These are phyloP conservation scores for Marmota monax DNA, from an alignment of 2,113 vertebrate species.

Conservation along the genomic window DNA sequence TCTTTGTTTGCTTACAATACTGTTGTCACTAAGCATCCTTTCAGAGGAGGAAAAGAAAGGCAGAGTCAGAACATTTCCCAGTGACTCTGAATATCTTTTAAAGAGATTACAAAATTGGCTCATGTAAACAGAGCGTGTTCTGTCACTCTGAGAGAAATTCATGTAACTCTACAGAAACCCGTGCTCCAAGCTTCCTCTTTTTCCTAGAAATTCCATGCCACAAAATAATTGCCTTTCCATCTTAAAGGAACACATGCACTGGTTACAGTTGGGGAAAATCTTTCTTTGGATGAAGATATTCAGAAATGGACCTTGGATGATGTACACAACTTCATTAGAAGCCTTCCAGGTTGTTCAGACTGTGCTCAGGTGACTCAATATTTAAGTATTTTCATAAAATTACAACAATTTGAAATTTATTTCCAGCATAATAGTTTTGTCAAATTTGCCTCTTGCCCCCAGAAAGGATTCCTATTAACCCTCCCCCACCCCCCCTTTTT, in stretches of 20 bases:
- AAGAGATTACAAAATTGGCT: background rate
- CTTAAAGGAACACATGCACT: slow-evolving; percentile 88
- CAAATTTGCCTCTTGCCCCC: background rate
- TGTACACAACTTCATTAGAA: slow-evolving; percentile 93
- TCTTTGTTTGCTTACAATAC: background rate
- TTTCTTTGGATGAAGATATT: slow-evolving; percentile 91
- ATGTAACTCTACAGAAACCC: background rate
- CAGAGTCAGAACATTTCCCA: background rate
- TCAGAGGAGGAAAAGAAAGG: background rate
- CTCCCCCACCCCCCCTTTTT: too few relatives aligned
- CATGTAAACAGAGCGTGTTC: background rate
- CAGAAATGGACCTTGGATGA: slow-evolving; percentile 96
- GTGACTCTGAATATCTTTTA: background rate
- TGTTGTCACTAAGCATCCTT: background rate
- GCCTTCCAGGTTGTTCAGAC: slow-evolving; percentile 94
- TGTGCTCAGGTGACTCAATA: slow-evolving; percentile 93
- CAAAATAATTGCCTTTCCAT: slow-evolving; percentile 48
- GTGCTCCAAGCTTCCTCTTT: background rate
- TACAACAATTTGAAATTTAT: background rate
- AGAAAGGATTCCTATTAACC: background rate
- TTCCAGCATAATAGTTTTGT: background rate
- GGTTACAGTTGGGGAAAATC: slow-evolving; percentile 90
- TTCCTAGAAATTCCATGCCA: background rate
- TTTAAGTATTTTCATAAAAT: slow-evolving; percentile 4
- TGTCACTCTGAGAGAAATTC: background rate